Evolutionary conservation across 2,888 invertebrate species (phyloP).

Genomic region (Amphimallon solstitiale): DNA sequence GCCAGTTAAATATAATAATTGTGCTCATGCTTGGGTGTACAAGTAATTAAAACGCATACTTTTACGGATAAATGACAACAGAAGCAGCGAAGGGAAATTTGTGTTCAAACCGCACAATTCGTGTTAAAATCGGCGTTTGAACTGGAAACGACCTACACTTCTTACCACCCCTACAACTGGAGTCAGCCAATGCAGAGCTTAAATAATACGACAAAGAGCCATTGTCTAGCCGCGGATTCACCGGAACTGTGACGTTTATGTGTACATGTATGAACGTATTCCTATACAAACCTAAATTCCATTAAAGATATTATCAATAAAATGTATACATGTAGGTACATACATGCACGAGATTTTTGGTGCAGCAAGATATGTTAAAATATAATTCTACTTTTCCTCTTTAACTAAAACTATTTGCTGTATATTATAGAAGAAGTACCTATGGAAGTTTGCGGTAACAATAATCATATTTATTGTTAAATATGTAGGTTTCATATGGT

Average conservation of each 20-base stretch:
- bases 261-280: background rate
- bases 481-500: too few species aligned
- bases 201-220: constrained; percentile 27
- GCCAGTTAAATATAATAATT: constrained; percentile 3
- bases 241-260: constrained; percentile 13
- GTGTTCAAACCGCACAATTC: constrained; percentile 42
- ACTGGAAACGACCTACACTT: constrained; percentile 44
- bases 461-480: too few species aligned
- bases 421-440: too few species aligned
- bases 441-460: too few species aligned
- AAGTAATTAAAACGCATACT: constrained; percentile 35
- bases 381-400: too few species aligned
- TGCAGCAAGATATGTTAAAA: too few species aligned
- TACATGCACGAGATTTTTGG: too few species aligned
- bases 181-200: constrained; percentile 32
- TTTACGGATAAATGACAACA: constrained; percentile 12
- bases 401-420: too few species aligned
- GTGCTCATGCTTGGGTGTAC: constrained; percentile 10
- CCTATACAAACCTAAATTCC: too few species aligned
- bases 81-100: constrained; percentile 31
- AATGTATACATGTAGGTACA: too few species aligned
- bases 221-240: constrained; percentile 24
- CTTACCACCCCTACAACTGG: constrained; percentile 33
- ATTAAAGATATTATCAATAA: too few species aligned
- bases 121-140: constrained; percentile 47